A percentile compares a stretch with the other conserved stretches of the same genome.
phyloP scores from a whole-genome alignment of 2,888 invertebrate species.

The Fragum fragum region DNA sequence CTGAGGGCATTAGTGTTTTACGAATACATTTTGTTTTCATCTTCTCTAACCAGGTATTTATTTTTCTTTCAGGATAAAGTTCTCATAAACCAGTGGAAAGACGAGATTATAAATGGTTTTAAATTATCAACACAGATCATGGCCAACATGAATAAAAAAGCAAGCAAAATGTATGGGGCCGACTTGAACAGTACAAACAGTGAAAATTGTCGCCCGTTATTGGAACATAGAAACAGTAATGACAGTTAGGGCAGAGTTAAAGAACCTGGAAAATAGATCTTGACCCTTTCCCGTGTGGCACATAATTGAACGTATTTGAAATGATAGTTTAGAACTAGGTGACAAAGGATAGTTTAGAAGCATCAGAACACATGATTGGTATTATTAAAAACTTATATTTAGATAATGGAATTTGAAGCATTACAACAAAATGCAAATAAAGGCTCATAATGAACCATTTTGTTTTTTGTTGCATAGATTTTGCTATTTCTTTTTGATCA shows the following conservation, averaged over 20 bases:
- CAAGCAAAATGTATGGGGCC: slow-evolving; percentile 99
- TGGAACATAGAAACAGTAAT: slow-evolving; percentile 85
- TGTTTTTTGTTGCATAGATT: background rate
- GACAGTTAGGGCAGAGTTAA: slow-evolving; percentile 73
- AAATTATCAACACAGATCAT: slow-evolving; percentile 98
- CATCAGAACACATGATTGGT: background rate
- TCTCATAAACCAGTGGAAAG: slow-evolving; percentile 99
- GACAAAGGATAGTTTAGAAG: background rate
- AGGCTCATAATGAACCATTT: background rate
- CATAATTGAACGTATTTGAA: background rate
- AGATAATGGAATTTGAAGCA: too few species aligned
- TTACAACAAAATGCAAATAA: too few species aligned
- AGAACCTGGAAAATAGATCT: background rate
- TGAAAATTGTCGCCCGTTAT: slow-evolving; percentile 78
- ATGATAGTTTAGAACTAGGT: background rate
- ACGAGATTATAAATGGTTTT: slow-evolving; percentile 97
- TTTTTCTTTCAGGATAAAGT: slow-evolving; percentile 92
- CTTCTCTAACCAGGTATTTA: background rate
- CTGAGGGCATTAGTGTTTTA: background rate
- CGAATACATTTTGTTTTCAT: too few species aligned
- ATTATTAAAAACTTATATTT: background rate
- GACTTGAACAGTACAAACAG: slow-evolving; percentile 79
- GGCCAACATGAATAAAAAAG: slow-evolving; percentile 99
- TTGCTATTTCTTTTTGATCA: background rate
- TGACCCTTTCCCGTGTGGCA: background rate